These are phyloP conservation scores for Cynaeus angustus DNA, from an alignment of 2,888 invertebrate species.

Conservation along the genomic window DNA sequence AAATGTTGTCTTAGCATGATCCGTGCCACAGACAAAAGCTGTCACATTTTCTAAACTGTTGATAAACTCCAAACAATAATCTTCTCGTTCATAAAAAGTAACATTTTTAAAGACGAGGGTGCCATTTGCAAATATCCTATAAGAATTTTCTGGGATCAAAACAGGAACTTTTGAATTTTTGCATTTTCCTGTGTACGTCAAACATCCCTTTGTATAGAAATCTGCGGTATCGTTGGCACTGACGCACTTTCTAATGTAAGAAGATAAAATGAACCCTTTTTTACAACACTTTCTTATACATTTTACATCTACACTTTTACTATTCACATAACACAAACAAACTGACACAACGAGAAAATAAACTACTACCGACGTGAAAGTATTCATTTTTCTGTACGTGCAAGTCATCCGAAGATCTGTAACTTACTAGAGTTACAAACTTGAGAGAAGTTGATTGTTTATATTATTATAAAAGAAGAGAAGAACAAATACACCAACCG, in stretches of 20 bases:
- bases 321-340: slow-evolving; percentile 29
- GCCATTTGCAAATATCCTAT: slow-evolving; percentile 11
- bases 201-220: slow-evolving; percentile 28
- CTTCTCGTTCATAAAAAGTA: slow-evolving; percentile 3
- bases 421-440: no score
- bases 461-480: no score
- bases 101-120: neutral
- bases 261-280: slow-evolving; percentile 23
- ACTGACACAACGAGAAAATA: slow-evolving; percentile 15
- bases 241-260: slow-evolving; percentile 9
- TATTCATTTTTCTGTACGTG: no score
- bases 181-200: slow-evolving; percentile 1
- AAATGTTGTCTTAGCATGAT: neutral
- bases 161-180: neutral
- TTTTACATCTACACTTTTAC: slow-evolving; percentile 12
- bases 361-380: slow-evolving; percentile 23
- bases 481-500: no score
- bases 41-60: slow-evolving; percentile 11
- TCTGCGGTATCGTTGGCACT: slow-evolving; percentile 7
- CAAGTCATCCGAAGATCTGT: no score
- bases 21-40: neutral
- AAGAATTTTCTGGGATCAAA: neutral
- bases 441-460: no score
- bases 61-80: slow-evolving; percentile 27
- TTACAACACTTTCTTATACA: slow-evolving; percentile 45